Conservation (phyloP, 64 coral and sea anemone species). For the Montipora cactus region DNA sequence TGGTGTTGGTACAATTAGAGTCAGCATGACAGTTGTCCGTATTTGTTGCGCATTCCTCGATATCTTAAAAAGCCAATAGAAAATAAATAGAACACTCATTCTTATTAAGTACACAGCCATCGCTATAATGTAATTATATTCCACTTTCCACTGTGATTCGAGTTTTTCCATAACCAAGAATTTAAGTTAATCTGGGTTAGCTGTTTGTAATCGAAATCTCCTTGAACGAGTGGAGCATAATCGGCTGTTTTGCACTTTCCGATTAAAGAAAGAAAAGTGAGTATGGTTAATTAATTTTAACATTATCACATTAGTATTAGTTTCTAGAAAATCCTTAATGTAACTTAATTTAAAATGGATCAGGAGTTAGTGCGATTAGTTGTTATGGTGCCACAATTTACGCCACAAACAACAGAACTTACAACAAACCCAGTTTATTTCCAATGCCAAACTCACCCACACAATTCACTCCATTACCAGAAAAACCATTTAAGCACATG, state of each 20-base stretch:
- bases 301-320: background rate
- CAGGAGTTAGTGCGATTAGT: constrained; percentile 9
- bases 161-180: too few relatives aligned
- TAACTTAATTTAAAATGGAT: background rate
- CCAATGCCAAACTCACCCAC: constrained; percentile 17
- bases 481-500: constrained; percentile 65
- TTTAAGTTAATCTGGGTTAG: background rate
- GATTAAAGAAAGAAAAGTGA: too few relatives aligned
- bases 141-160: too few relatives aligned
- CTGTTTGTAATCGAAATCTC: background rate
- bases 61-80: constrained; percentile 29
- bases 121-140: background rate
- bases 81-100: too few relatives aligned
- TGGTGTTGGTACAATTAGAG: constrained; percentile 75
- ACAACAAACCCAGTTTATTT: background rate
- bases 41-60: constrained; percentile 48
- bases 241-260: too few relatives aligned
- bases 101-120: too few relatives aligned
- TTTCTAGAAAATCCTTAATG: background rate
- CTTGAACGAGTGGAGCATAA: too few relatives aligned
- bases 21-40: constrained; percentile 46
- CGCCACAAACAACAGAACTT: background rate
- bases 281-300: too few relatives aligned
- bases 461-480: constrained; percentile 71
- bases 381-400: background rate